phyloP scores from a whole-genome alignment of 2,113 vertebrate genomes.

The Amazona vittata region DNA sequence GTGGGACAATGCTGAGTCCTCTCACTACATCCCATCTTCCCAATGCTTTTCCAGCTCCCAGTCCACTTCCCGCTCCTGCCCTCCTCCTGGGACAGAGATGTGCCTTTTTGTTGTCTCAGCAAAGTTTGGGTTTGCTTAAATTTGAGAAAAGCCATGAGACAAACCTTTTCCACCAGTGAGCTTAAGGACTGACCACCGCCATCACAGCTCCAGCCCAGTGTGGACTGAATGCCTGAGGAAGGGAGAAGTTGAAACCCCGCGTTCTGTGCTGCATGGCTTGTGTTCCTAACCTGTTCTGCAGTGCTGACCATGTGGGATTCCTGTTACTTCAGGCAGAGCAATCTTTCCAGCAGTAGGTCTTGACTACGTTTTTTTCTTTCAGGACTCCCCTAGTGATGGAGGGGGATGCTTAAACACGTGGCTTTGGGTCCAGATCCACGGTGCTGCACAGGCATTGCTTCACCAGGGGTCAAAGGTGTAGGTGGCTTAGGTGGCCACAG shows the following conservation, averaged over 20 bases:
- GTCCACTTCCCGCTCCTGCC: accelerated
- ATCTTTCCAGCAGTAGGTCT: neutral
- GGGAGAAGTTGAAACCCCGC: neutral
- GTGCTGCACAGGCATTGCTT: accelerated
- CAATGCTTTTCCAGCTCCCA: neutral
- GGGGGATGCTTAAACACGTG: neutral
- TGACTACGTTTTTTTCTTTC: neutral
- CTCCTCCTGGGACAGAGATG: neutral
- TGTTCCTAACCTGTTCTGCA: neutral
- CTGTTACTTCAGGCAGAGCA: neutral
- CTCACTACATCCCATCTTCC: accelerated
- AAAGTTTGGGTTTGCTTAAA: neutral
- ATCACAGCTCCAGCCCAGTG: neutral
- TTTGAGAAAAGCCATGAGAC: neutral
- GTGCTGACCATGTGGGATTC: neutral
- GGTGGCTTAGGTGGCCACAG: neutral
- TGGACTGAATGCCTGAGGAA: too few relatives aligned
- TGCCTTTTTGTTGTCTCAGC: neutral
- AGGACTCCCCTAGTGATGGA: accelerated
- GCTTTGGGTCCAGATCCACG: too few relatives aligned
- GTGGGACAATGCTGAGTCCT: neutral
- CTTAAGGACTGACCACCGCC: neutral
- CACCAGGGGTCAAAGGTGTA: neutral
- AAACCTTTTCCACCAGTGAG: neutral
- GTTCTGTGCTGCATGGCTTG: neutral